A percentile compares a stretch with the other conserved stretches of the same genome.
phyloP scores from a whole-genome alignment of 2,797 vertebrate genomes.

The Gadopsis marmoratus region DNA sequence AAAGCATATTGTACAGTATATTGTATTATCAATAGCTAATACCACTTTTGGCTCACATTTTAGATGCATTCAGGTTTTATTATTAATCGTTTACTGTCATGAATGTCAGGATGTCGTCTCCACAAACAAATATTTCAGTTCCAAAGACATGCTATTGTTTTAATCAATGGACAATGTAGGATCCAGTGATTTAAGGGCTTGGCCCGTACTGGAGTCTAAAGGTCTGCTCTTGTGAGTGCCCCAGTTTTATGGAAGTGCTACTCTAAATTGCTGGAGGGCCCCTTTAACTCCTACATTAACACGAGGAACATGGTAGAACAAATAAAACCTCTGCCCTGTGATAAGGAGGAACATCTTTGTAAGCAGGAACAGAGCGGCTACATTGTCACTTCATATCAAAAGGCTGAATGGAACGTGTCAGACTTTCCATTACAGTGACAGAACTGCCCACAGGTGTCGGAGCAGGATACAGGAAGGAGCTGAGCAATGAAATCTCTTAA shows the following conservation, averaged over 20 bases:
- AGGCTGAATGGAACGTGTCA: background rate
- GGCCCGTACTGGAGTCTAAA: background rate
- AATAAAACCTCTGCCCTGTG: background rate
- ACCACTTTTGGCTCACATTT: too few relatives aligned
- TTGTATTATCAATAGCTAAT: too few relatives aligned
- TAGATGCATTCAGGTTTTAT: too few relatives aligned
- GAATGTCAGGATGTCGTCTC: too few relatives aligned
- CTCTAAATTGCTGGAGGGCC: background rate
- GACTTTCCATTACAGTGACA: background rate
- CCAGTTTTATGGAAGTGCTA: background rate
- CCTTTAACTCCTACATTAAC: conserved; percentile 1
- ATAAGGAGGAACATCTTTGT: conserved; percentile 2
- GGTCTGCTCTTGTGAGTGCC: background rate
- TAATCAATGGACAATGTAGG: background rate
- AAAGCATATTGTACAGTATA: too few relatives aligned
- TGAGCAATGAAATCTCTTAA: background rate
- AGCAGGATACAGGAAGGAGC: background rate
- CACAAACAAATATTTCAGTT: too few relatives aligned
- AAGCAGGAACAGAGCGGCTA: background rate
- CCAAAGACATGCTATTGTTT: too few relatives aligned
- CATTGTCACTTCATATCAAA: background rate
- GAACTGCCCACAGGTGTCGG: background rate
- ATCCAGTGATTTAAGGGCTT: too few relatives aligned
- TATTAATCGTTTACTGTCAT: too few relatives aligned
- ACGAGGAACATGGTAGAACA: conserved; percentile 1